phyloP scores from a whole-genome alignment of 2,113 vertebrate genomes.

The Xiphophorus maculatus region DNA sequence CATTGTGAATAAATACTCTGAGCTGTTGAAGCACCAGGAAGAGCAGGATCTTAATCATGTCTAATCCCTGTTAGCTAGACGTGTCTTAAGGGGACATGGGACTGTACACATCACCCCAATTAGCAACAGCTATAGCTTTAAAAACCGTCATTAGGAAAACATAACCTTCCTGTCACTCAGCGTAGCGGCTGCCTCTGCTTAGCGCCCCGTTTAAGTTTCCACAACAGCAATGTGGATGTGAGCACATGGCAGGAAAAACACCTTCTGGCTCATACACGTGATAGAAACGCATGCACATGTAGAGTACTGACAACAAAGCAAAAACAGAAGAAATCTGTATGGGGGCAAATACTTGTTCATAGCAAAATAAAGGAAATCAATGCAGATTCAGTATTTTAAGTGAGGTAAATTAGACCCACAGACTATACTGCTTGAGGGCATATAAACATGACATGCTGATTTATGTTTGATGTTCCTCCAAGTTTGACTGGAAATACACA shows the following conservation, averaged over 20 bases:
- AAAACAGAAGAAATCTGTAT: background rate
- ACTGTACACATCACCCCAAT: slow-evolving; percentile 74
- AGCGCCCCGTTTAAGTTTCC: slow-evolving; percentile 28
- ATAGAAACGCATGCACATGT: background rate
- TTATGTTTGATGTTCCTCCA: slow-evolving; percentile 51
- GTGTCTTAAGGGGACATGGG: slow-evolving; percentile 65
- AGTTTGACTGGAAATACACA: slow-evolving; percentile 21
- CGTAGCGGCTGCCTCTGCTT: slow-evolving; percentile 32
- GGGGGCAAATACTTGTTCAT: too few relatives aligned
- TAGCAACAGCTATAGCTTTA: slow-evolving; percentile 67
- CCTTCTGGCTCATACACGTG: background rate
- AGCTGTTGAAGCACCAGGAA: slow-evolving; percentile 54
- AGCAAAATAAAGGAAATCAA: slow-evolving; percentile 10
- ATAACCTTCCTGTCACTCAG: slow-evolving; percentile 71
- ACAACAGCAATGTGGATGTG: slow-evolving; percentile 7
- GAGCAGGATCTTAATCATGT: slow-evolving; percentile 68
- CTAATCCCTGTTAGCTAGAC: slow-evolving; percentile 69
- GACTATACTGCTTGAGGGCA: slow-evolving; percentile 27
- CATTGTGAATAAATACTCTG: slow-evolving; percentile 56
- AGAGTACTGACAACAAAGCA: background rate
- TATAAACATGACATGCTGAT: slow-evolving; percentile 45
- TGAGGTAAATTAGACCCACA: slow-evolving; percentile 39
- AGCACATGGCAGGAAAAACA: slow-evolving; percentile 1
- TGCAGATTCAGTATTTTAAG: slow-evolving; percentile 34
- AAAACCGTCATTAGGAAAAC: slow-evolving; percentile 69